phyloP scores from a whole-genome alignment of 2,888 invertebrate genomes.

The Augiades crinisus region DNA sequence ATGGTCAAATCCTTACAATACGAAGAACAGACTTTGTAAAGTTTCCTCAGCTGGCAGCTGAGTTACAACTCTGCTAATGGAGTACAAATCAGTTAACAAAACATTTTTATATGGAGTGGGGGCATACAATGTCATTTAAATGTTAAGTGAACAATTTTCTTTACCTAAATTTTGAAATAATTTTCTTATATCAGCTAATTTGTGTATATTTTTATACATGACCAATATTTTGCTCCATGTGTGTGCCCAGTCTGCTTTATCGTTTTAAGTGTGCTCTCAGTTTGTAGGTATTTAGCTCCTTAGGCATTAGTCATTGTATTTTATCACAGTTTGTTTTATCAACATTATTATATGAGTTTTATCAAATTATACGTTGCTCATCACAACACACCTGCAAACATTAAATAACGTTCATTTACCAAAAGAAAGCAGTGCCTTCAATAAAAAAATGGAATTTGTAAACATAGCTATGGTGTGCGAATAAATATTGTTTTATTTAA shows the following conservation, averaged over 20 bases:
- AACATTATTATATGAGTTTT: constrained; percentile 27
- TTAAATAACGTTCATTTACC: constrained; percentile 40
- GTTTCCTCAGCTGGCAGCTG: too few species aligned
- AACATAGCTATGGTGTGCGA: constrained; percentile 37
- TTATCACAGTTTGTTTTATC: constrained; percentile 18
- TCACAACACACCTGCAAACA: constrained; percentile 40
- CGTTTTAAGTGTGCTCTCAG: constrained; percentile 33
- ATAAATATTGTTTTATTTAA: constrained; percentile 29
- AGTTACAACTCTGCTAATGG: too few species aligned
- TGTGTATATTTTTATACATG: background rate
- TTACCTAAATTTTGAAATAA: background rate
- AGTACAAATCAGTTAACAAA: too few species aligned
- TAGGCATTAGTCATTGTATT: constrained; percentile 16
- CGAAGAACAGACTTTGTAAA: too few species aligned
- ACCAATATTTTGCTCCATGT: constrained; percentile 8
- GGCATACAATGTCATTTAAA: too few species aligned
- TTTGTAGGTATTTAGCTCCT: constrained; percentile 27
- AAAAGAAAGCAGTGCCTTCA: constrained; percentile 70
- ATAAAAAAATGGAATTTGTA: constrained; percentile 50
- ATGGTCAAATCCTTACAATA: too few species aligned
- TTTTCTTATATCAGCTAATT: background rate
- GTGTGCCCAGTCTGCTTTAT: constrained; percentile 33
- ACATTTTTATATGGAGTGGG: too few species aligned
- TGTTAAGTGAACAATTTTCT: constrained; percentile 12
- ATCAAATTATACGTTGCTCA: constrained; percentile 36